phyloP scores from a whole-genome alignment of 2,797 vertebrate species.

The Oryzias sinensis region DNA sequence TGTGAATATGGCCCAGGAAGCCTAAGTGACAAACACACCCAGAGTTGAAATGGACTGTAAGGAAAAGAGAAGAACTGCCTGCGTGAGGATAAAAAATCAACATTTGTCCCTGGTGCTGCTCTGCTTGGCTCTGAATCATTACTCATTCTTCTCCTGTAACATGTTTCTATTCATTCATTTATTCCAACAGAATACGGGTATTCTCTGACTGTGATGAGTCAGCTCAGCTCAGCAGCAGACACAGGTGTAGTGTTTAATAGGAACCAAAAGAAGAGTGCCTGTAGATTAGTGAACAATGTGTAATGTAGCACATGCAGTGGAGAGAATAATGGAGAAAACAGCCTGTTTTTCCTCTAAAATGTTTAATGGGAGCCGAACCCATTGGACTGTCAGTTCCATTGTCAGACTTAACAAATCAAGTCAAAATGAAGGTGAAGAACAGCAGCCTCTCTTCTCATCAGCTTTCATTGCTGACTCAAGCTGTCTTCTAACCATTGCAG shows the following conservation, averaged over 20 bases:
- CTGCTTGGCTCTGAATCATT: conserved; percentile 24
- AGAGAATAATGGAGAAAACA: conserved; percentile 2
- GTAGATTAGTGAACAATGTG: neutral
- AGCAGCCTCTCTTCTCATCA: conserved; percentile 41
- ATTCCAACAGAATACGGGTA: conserved; percentile 23
- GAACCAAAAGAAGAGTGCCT: conserved; percentile 17
- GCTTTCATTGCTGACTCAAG: conserved; percentile 32
- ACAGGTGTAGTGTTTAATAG: conserved; percentile 10
- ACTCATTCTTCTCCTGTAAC: conserved; percentile 25
- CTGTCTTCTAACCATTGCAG: conserved; percentile 22
- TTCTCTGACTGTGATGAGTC: conserved; percentile 36
- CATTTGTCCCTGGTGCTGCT: conserved; percentile 33
- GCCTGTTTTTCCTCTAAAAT: conserved; percentile 39
- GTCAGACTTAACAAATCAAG: conserved; percentile 52
- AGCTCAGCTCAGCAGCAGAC: conserved; percentile 37
- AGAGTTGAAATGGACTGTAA: conserved; percentile 67
- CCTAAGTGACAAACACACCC: conserved; percentile 79
- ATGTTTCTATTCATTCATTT: conserved; percentile 31
- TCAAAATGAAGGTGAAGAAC: conserved; percentile 31
- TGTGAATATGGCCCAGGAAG: conserved; percentile 66
- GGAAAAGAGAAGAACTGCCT: conserved; percentile 37
- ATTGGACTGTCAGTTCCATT: conserved; percentile 40
- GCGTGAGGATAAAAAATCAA: conserved; percentile 62
- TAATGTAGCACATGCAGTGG: conserved; percentile 18
- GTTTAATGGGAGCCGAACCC: neutral